Evolutionary conservation across 2,797 vertebrate genomes (phyloP).

Genomic region (Gallinago nigripennis): DNA sequence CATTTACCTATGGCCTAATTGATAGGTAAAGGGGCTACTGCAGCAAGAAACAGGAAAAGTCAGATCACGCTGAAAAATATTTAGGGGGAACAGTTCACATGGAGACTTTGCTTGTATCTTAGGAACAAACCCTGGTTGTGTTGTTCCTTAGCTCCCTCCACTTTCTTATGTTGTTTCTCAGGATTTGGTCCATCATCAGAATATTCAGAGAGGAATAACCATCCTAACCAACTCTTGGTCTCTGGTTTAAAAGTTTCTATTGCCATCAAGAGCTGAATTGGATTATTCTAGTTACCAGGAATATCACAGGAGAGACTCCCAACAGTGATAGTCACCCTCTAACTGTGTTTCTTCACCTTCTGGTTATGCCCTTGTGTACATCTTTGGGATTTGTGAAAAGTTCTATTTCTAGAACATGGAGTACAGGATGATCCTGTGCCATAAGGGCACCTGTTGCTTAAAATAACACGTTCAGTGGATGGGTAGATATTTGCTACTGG

Average conservation of each 20-base stretch:
- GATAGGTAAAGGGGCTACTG: neutral
- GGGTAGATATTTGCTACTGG: neutral
- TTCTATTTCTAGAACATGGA: neutral
- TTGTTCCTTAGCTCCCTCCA: neutral
- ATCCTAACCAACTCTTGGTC: neutral
- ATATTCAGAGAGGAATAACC: neutral
- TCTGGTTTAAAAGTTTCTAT: neutral
- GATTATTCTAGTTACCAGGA: neutral
- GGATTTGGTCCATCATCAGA: neutral
- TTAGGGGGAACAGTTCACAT: neutral
- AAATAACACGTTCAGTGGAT: fast-evolving
- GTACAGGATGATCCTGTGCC: neutral
- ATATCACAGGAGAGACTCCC: neutral
- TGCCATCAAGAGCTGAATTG: neutral
- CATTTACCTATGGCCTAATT: neutral
- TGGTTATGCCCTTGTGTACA: neutral
- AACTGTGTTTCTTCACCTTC: neutral
- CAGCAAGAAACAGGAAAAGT: neutral
- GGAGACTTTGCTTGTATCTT: neutral
- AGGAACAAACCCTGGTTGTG: neutral
- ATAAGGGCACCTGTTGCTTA: neutral
- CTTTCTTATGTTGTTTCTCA: neutral
- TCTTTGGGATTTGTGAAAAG: neutral
- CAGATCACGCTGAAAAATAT: neutral
- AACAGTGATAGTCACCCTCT: neutral